Conservation (phyloP, 2,113 vertebrate genomes). For the Platysteira castanea region DNA sequence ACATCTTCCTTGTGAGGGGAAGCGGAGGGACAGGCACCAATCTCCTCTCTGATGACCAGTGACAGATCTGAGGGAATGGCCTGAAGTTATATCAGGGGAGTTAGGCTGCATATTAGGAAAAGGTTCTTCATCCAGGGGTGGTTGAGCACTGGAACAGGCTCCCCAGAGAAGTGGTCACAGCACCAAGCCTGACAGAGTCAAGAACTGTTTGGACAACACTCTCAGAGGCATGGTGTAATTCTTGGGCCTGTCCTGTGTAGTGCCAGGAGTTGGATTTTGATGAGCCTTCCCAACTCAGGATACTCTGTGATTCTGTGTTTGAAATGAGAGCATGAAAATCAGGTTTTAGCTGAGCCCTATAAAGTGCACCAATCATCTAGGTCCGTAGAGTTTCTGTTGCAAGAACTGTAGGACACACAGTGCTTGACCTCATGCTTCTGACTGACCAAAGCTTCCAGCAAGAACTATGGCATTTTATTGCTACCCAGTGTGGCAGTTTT, state of each 20-base stretch:
- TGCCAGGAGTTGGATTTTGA: neutral
- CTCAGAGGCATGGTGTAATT: neutral
- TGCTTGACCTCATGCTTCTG: neutral
- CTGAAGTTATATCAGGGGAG: neutral
- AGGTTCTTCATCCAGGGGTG: neutral
- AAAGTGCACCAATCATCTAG: neutral
- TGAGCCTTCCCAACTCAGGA: neutral
- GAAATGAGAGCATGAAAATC: neutral
- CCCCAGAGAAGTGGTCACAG: neutral
- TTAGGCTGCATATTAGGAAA: neutral
- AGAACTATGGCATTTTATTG: neutral
- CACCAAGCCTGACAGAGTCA: neutral
- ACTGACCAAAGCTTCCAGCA: neutral
- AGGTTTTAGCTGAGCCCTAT: neutral
- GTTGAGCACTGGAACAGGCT: neutral
- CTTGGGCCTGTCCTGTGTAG: neutral
- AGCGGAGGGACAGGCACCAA: fast-evolving
- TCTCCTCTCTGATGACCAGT: neutral
- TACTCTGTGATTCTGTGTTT: neutral
- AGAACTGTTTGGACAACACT: neutral
- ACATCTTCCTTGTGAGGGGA: neutral
- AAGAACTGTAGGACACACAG: neutral
- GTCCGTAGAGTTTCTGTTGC: neutral
- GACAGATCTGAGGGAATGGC: neutral
- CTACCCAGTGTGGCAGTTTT: neutral